Evolutionary conservation across 2,888 invertebrate genomes (phyloP).

Genomic region (Caenorhabditis angaria): DNA sequence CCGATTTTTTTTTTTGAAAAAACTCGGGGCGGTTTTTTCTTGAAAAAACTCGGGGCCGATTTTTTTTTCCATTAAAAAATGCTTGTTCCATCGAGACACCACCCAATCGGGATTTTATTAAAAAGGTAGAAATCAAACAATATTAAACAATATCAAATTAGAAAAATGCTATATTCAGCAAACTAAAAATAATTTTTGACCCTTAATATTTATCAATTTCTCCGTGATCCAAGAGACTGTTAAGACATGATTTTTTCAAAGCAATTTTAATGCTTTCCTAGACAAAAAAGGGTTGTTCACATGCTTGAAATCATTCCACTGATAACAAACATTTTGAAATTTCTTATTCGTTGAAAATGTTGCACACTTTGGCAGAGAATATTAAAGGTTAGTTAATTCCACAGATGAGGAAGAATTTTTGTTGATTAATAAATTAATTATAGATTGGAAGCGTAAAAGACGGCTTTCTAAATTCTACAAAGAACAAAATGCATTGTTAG

Average conservation of each 20-base stretch:
- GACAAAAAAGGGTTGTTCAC: not conserved
- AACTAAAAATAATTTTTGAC: not conserved
- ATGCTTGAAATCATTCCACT: not conserved
- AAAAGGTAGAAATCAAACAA: too few species aligned
- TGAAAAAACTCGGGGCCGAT: too few species aligned
- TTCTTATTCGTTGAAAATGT: constrained; percentile 7
- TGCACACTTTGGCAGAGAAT: constrained; percentile 13
- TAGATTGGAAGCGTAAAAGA: constrained; percentile 26
- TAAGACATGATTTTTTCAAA: not conserved
- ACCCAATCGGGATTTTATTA: too few species aligned
- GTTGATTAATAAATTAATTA: too few species aligned
- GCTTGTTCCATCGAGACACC: too few species aligned
- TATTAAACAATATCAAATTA: too few species aligned
- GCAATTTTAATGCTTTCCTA: not conserved
- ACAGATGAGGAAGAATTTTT: too few species aligned
- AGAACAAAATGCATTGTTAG: constrained; percentile 33
- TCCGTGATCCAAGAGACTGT: not conserved
- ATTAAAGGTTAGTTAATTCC: constrained; percentile 31
- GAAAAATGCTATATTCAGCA: not conserved
- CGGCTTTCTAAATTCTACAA: constrained; percentile 36
- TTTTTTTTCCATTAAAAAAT: too few species aligned
- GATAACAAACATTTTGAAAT: not conserved
- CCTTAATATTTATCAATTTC: constrained; percentile 3
- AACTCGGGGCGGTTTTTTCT: too few species aligned
- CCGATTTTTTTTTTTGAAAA: too few species aligned